phyloP scores from a whole-genome alignment of 2,113 vertebrate species.

The Martes martes region DNA sequence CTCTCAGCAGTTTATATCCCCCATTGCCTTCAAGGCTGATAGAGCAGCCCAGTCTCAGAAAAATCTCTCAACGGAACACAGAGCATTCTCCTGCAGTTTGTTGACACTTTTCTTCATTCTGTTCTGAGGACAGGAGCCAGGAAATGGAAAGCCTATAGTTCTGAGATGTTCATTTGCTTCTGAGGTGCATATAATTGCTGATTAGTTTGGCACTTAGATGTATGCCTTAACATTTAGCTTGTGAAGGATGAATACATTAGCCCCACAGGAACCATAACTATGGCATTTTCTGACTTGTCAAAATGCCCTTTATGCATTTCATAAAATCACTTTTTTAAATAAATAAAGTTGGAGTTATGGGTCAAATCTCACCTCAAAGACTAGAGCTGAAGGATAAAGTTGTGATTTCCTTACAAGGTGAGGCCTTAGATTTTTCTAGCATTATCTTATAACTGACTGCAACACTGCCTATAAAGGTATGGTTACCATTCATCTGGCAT shows the following conservation, averaged over 20 bases:
- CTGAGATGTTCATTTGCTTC: not conserved
- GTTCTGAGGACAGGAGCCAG: not conserved
- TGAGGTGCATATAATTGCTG: not conserved
- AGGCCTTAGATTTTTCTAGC: not conserved
- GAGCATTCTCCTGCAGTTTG: not conserved
- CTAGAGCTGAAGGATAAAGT: not conserved
- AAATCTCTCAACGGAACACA: not conserved
- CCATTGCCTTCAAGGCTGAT: not conserved
- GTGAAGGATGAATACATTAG: constrained; percentile 16
- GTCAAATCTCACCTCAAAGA: not conserved
- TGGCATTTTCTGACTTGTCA: constrained; percentile 41
- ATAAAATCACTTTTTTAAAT: not conserved
- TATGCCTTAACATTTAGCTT: constrained; percentile 43
- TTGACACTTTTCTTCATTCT: not conserved
- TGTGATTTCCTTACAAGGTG: not conserved
- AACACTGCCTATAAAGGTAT: not conserved
- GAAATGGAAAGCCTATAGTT: not conserved
- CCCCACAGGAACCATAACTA: not conserved
- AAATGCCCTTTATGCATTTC: not conserved
- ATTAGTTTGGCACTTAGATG: constrained; percentile 20
- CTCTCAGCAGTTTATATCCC: not conserved
- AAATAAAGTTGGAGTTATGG: not conserved
- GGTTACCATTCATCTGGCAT: not conserved
- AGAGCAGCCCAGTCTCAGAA: not conserved
- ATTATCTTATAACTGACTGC: not conserved